Evolutionary conservation across 1,140 invertebrate species (phyloP), one percentile per base, ranked within the genome.

Genomic region (Drosophila insularis): DNA sequence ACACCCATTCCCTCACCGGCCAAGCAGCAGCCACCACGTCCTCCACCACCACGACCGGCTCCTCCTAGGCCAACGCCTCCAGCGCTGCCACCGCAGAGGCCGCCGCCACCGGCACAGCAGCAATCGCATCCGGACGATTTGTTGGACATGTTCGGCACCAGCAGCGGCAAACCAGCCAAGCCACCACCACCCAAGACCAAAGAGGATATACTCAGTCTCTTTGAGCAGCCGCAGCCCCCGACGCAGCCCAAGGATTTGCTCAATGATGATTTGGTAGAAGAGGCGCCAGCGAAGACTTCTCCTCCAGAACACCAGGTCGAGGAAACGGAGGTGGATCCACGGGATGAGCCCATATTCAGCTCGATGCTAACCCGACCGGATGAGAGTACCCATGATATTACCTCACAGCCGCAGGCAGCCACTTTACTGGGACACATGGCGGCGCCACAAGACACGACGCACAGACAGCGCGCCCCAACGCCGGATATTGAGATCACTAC

Each of bases 201-300:
- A 67, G 94, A 94, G 81, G 95, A 94, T 67, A 95, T 95, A 43
- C 84, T 95, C 21, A 95, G 94, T 89, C 91, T 95, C n/a, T 95
- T 95, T 69, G 93, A 94, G 17, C 92, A 93, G 67, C 93, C 94
- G 27, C 71, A 61, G 76, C 80, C 59, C 13, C 67, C 27, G 91
- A 92, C 76, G 4, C 40, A 43, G 17, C 81, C 67, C 81, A 92
- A 62, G 14, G 94, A 94, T 82, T 92, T 94, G 58, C 76, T 94
- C 11, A 93, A 93, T 37, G 94, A 94, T 65, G 94, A 94, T 78
- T 91, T 94, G 63, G 77, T 92, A 6, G 66, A 87, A 31, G 43
- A 70, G 35, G 17, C 27, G 8, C 17, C 54, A 60, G 1, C 10
- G 32, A 3, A 13, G 13, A 8, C 8, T 11, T 56, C 17, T 32